Conservation (phyloP, 2,113 vertebrate genomes). For the Semnornis frantzii region DNA sequence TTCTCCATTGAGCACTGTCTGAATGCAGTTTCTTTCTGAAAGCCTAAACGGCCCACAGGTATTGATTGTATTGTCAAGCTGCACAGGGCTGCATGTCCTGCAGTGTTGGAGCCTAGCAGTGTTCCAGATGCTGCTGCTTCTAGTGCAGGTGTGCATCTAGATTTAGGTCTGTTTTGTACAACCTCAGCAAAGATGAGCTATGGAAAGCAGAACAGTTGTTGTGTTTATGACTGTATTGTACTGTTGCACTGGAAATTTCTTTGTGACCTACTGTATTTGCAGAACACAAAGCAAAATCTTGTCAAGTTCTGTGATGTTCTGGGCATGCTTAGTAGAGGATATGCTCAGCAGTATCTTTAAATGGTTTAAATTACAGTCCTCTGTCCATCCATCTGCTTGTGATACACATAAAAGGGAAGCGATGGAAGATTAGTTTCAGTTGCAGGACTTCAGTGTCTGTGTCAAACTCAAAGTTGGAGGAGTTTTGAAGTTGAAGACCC, state of each 20-base stretch:
- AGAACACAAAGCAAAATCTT: neutral
- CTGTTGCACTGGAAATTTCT: neutral
- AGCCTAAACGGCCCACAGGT: too few species aligned
- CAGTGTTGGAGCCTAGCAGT: neutral
- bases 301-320: neutral
- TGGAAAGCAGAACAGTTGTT: neutral
- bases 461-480: neutral
- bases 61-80: neutral
- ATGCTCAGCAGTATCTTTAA: neutral
- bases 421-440: neutral
- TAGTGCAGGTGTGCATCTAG: neutral
- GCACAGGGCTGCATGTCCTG: neutral
- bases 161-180: neutral
- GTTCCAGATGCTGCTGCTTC: neutral
- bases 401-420: neutral
- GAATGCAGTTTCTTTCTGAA: neutral
- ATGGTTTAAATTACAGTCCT: neutral
- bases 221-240: neutral
- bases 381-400: neutral
- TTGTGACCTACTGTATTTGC: neutral
- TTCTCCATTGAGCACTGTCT: neutral
- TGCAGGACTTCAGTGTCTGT: neutral
- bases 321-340: neutral
- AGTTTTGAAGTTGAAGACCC: neutral
- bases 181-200: neutral